A percentile compares a stretch with the other conserved stretches of the same genome.
Evolutionary conservation across 1,140 invertebrate species (phyloP).

Genomic region (Meloidogyne hapla): DNA sequence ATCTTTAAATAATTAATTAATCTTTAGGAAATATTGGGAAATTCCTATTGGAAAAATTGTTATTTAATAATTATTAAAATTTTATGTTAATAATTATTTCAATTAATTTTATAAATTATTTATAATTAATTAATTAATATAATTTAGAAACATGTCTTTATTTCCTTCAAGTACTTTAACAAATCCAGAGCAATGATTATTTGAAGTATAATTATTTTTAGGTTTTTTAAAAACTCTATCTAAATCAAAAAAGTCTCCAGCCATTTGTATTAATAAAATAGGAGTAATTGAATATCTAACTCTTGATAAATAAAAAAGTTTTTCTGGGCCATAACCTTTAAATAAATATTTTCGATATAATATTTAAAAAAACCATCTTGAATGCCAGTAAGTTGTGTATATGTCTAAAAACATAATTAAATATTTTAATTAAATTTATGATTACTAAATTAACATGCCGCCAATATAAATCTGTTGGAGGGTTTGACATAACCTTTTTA

Average conservation of each 20-base stretch:
- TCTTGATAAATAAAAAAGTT: constrained; percentile 34
- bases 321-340: background rate
- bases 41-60: too few relatives aligned
- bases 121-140: too few relatives aligned
- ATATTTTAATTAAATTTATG: constrained; percentile 53
- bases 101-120: constrained; percentile 26
- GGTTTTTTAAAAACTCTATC: constrained; percentile 56
- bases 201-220: constrained; percentile 42
- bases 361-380: background rate
- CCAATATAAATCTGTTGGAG: constrained; percentile 55
- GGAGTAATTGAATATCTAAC: constrained; percentile 54
- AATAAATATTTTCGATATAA: background rate
- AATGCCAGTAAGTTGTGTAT: background rate
- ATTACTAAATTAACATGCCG: constrained; percentile 53
- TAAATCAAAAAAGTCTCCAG: constrained; percentile 60
- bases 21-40: too few relatives aligned
- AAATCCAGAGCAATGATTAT: constrained; percentile 58
- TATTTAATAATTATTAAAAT: too few relatives aligned
- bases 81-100: too few relatives aligned
- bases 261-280: constrained; percentile 55
- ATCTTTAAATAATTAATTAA: background rate
- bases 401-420: constrained; percentile 5
- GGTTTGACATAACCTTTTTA: constrained; percentile 30
- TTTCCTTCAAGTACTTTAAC: constrained; percentile 58
- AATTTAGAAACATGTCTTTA: constrained; percentile 30